Evolutionary conservation across 37 sponge, comb jelly and placozoan species (phyloP), one percentile per base, ranked within the genome.

Genomic region (Bolinopsis microptera): DNA sequence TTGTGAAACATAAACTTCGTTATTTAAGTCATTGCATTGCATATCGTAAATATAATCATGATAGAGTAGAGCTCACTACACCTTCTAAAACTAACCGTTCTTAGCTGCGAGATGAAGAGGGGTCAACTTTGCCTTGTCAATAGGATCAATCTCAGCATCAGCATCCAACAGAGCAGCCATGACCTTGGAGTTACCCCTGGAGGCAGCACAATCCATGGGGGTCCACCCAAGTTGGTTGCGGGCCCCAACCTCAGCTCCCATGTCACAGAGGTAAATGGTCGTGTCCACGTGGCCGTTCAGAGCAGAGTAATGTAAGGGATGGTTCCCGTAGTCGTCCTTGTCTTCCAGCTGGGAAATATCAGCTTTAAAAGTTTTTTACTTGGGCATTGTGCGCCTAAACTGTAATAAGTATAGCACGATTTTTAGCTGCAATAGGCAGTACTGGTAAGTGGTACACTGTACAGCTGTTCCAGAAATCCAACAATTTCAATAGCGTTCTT

Each of bases 41-140:
- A n/a, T n/a, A n/a, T n/a, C n/a, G n/a, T n/a, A n/a, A n/a, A n/a
- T n/a, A n/a, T n/a, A n/a, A n/a, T n/a, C n/a, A n/a, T n/a, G n/a
- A n/a, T n/a, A n/a, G n/a, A n/a, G n/a, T n/a, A n/a, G n/a, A n/a
- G n/a, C n/a, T n/a, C n/a, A n/a, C n/a, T n/a, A n/a, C n/a, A n/a
- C n/a, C n/a, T n/a, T n/a, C n/a, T n/a, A 48, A 8, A 28, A 77
- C 37, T 77, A 32, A 77, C 96, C 99, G 69, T 96, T 69, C 38
- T 69, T 94, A 35, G 96, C 96, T 25, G 99, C 99, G 34, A 96
- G 83, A 82, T 98, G 99, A 13, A 98, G 96, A 0, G 99, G 95
- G 1, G 93, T 93, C 25, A 83, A 41, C 95, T 96, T 93, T 5
- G 68, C 90, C 24, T 69, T 68, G 27, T 93, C 93, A 23, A 69